phyloP scores from a whole-genome alignment of 2,797 vertebrate species.

The Scomberomorus guttatus region DNA sequence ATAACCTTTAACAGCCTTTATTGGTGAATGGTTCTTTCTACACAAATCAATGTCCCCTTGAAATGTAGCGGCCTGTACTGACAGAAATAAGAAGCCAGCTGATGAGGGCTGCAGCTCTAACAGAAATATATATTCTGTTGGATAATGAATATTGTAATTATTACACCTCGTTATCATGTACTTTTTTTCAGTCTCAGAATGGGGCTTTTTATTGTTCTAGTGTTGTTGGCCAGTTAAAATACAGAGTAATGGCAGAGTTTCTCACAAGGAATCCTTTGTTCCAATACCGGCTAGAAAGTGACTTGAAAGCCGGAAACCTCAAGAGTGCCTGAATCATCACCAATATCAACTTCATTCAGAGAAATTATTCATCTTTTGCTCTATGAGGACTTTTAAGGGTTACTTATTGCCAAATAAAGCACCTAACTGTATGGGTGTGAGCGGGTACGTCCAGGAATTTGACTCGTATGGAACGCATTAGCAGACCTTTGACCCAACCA shows the following conservation, averaged over 20 bases:
- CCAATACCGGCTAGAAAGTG: background rate
- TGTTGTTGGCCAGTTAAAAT: background rate
- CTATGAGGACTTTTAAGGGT: background rate
- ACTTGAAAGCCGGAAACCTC: background rate
- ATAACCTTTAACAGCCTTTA: slow-evolving; percentile 5
- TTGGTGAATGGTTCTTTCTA: background rate
- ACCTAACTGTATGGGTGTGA: slow-evolving; percentile 34
- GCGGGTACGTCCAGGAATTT: slow-evolving; percentile 21
- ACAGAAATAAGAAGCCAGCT: background rate
- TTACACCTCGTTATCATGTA: background rate
- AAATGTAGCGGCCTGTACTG: background rate
- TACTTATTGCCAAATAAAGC: slow-evolving; percentile 15
- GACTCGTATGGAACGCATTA: slow-evolving; percentile 40
- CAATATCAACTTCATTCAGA: background rate
- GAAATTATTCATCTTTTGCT: background rate
- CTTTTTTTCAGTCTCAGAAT: background rate
- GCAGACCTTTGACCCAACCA: slow-evolving; percentile 31
- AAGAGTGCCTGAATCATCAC: background rate
- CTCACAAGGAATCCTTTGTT: background rate
- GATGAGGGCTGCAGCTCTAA: background rate
- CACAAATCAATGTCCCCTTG: background rate
- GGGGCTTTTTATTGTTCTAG: background rate
- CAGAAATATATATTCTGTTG: no score
- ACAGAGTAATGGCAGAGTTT: background rate
- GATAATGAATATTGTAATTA: no score